These are phyloP conservation scores for Nyctibius grandis DNA, from an alignment of 2,797 vertebrate genomes.

Conservation along the genomic window DNA sequence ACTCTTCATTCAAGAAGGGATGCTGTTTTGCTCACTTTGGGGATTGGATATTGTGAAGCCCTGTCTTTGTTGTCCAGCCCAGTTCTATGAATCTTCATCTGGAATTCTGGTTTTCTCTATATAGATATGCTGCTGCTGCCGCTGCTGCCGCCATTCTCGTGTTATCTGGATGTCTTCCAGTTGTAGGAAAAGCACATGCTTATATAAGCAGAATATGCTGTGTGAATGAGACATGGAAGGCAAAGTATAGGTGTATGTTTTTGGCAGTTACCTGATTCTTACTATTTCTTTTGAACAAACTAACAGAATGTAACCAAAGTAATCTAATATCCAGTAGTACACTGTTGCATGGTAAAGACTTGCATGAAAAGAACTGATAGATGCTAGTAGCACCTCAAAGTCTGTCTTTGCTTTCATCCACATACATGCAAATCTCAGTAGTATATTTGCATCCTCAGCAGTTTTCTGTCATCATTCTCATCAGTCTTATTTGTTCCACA, in stretches of 20 bases:
- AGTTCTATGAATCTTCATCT: not conserved
- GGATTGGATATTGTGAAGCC: not conserved
- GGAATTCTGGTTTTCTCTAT: not conserved
- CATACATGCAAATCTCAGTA: not conserved
- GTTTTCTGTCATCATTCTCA: not conserved
- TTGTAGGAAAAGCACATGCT: not conserved
- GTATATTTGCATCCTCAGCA: not conserved
- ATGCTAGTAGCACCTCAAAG: not conserved
- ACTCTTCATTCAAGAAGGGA: not conserved
- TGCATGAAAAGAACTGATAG: not conserved
- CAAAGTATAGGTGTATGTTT: not conserved
- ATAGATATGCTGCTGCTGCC: not conserved
- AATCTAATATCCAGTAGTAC: fast-evolving
- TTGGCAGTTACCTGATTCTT: not conserved
- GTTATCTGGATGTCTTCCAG: not conserved
- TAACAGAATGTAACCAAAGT: not conserved
- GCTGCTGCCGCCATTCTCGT: not conserved
- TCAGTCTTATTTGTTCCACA: not conserved
- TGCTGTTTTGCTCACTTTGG: not conserved
- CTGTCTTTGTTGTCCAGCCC: not conserved
- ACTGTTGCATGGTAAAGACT: not conserved
- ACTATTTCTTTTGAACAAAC: not conserved
- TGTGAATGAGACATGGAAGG: not conserved
- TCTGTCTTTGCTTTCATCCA: not conserved
- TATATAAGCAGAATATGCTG: not conserved